Base-by-base conservation (phyloP, 2,888 invertebrate species). In the Zygogramma bicolorata region DNA sequence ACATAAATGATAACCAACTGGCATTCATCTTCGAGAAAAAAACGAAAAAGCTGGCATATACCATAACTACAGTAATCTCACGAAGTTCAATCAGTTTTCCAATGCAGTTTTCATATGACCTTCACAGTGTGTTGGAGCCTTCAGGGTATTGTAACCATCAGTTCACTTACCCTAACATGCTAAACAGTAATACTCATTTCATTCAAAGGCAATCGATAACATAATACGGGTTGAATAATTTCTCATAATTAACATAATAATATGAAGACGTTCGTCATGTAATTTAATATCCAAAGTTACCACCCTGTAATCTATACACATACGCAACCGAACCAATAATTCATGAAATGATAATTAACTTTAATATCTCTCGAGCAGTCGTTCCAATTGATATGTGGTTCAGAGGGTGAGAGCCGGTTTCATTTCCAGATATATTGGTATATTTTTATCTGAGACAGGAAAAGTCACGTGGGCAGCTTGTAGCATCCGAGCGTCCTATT, bases 381-480 rank as follows among this genome's bases (percentile, higher is more conserved):
- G 57, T 58, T 38, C n/a, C 15, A 25, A 40, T 13, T 40, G 68
- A 70, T 70, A 65, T 66, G 40, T 61, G 60, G 66, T 61, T 66
- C 66, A 66, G 60, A 63, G 66, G 65, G 70, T 65, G 66, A 70
- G 53, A 66, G 65, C 59, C 57, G 49, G 63, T 74, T 74, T 80
- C 78, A 79, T 80, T 80, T 78, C 71, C 75, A 77, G 75, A 71
- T 73, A 75, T 75, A 68, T 76, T 77, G 59, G 38, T 60, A 34
- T 82, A 82, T 81, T 81, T 81, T 82, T 82, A 82, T 81, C 82
- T 80, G 78, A 71, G 79, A 78, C 82, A 81, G 82, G 60, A 46
- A 46, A n/a, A 38, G 3, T 4, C 38, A 13, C 38, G 46, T 8
- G 18, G n/a, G 15, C 7, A 4, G 15, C 20, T 46, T 4, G 46